These are phyloP conservation scores for Rugalucina vietnamica DNA, from an alignment of 2,888 invertebrate species.

Conservation along the genomic window DNA sequence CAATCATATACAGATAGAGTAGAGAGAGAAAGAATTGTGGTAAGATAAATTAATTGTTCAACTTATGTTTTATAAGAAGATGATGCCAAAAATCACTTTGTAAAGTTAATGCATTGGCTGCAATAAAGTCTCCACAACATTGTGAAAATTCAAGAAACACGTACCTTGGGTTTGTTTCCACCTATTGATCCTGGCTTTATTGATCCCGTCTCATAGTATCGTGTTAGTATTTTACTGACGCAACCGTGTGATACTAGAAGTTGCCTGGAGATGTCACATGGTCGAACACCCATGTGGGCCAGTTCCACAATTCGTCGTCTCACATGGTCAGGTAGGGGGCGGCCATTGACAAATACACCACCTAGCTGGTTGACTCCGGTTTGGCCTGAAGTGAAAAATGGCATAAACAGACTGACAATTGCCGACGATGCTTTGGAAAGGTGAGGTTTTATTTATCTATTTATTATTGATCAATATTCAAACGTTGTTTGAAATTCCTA, in stretches of 20 bases:
- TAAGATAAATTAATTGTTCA: no score
- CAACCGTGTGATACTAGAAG: conserved; percentile 98
- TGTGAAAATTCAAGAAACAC: no score
- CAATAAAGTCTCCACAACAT: no score
- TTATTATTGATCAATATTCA: conserved; percentile 2
- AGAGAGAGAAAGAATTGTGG: no score
- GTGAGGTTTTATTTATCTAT: neutral
- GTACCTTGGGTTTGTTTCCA: conserved; percentile 96
- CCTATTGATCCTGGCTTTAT: conserved; percentile 97
- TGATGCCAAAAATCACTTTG: no score
- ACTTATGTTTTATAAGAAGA: no score
- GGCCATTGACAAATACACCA: conserved; percentile 98
- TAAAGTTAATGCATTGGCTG: no score
- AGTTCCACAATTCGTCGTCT: conserved; percentile 96
- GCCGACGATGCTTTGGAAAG: neutral
- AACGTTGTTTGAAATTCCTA: neutral
- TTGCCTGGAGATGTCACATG: conserved; percentile 98
- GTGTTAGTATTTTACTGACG: conserved; percentile 97
- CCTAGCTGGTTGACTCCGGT: conserved; percentile 98
- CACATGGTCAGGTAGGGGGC: conserved; percentile 97
- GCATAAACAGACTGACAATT: neutral
- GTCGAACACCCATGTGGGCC: conserved; percentile 96
- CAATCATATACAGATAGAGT: no score
- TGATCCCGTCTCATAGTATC: conserved; percentile 98
- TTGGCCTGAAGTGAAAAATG: conserved; percentile 89